phyloP scores from a whole-genome alignment of 2,888 invertebrate species.

The Hoplodrina blanda region DNA sequence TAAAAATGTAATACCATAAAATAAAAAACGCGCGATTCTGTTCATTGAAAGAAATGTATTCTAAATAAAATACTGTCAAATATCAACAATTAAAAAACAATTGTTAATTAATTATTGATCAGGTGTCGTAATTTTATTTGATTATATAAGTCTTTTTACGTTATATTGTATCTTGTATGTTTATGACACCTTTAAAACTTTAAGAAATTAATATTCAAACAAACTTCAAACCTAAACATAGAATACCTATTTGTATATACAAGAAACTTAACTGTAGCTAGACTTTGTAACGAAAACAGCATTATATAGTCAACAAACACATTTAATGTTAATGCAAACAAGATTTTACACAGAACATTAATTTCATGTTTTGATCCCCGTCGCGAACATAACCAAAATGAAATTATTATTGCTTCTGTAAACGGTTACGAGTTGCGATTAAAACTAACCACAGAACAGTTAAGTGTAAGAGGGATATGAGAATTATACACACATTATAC shows the following conservation, averaged over 20 bases:
- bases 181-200: no score
- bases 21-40: no score
- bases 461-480: constrained; percentile 55
- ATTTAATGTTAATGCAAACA: constrained; percentile 77
- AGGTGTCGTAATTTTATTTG: no score
- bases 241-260: constrained; percentile 1
- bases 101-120: no score
- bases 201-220: background rate
- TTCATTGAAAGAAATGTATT: no score
- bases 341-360: constrained; percentile 74
- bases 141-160: no score
- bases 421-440: constrained; percentile 86
- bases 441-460: constrained; percentile 84
- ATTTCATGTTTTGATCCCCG: constrained; percentile 82
- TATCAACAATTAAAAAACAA: no score
- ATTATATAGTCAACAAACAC: constrained; percentile 57
- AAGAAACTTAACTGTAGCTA: constrained; percentile 47
- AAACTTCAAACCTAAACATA: constrained; percentile 24
- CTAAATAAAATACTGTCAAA: no score
- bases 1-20: no score
- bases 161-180: no score
- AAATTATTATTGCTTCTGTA: constrained; percentile 88
- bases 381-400: constrained; percentile 77
- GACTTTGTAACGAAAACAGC: constrained; percentile 78
- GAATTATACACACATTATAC: constrained; percentile 54